Base-by-base conservation (phyloP, 1,140 invertebrate genomes). In the Drosophila subobscura region DNA sequence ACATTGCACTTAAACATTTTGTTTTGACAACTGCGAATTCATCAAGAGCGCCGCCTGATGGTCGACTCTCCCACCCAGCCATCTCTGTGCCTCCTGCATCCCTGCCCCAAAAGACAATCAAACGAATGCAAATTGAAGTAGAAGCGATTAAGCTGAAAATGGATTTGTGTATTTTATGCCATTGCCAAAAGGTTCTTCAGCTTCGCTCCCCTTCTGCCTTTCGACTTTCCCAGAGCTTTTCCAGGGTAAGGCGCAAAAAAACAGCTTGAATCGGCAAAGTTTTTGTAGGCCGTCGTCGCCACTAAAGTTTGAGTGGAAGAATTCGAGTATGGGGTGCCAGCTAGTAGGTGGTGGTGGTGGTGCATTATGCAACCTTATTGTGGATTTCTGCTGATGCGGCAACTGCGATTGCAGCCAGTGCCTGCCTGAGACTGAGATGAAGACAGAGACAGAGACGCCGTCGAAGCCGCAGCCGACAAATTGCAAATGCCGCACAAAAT, bases 91-190 rank as follows among this genome's bases (percentile, higher is more conserved):
- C 1, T 10, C 23, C 46, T 7, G 0, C 46, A 5, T 20, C 22
- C 27, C 49, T 23, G 33, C 22, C 27, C 12, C 51, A 73, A 68
- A 76, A 76, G 73, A 76, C 73, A 76, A 76, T 76, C 73, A 76
- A 76, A 76, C 73, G 73, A 75, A 75, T 75, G 73, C 73, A 76
- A 76, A 76, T 76, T 76, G 73, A 76, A 76, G 73, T 76, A 75
- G 73, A 76, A 76, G 73, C 72, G 73, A 76, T 76, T 76, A 76
- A 76, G 73, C 73, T 76, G 73, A 76, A 76, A 76, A 76, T 76
- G 73, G 73, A 76, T 76, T 76, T 76, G 73, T 76, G 73, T 76
- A 76, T 73, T 76, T 76, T 76, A 75, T 76, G 73, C 63, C 73
- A 76, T 76, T 76, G 73, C 61, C 72, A 74, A 74, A 75, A 74